Percentiles rank a stretch among this genome's conserved stretches.
phyloP scores from a whole-genome alignment of 2,888 invertebrate species.

The Callosobruchus maculatus region DNA sequence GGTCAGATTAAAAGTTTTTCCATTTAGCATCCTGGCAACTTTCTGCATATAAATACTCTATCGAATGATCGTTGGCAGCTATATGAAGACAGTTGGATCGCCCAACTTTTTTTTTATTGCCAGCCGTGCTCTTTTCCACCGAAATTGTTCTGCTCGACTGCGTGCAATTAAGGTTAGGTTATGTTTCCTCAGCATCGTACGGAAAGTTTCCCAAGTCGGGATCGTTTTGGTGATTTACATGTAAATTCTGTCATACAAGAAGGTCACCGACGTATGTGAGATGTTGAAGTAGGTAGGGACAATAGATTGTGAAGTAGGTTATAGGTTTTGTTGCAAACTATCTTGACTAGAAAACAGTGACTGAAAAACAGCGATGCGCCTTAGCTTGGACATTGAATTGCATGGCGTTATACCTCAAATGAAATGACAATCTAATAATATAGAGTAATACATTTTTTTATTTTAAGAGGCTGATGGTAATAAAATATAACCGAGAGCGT shows the following conservation, averaged over 20 bases:
- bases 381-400: no score
- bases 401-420: no score
- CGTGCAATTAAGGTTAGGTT: background rate
- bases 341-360: background rate
- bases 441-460: no score
- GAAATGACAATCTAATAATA: no score
- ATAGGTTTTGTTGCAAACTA: background rate
- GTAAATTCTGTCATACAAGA: background rate
- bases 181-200: background rate
- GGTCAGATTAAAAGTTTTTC: slow-evolving; percentile 1
- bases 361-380: background rate
- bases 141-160: background rate
- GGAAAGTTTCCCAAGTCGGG: background rate
- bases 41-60: slow-evolving; percentile 2
- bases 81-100: background rate
- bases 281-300: background rate
- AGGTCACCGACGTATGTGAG: background rate
- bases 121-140: background rate
- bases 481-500: no score
- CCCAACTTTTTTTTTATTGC: background rate
- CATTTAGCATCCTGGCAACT: background rate
- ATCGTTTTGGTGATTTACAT: background rate
- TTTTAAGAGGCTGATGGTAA: no score
- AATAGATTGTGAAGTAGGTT: background rate
- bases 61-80: background rate